Conservation (phyloP, 2,888 invertebrate species). For the Tachina grossa region DNA sequence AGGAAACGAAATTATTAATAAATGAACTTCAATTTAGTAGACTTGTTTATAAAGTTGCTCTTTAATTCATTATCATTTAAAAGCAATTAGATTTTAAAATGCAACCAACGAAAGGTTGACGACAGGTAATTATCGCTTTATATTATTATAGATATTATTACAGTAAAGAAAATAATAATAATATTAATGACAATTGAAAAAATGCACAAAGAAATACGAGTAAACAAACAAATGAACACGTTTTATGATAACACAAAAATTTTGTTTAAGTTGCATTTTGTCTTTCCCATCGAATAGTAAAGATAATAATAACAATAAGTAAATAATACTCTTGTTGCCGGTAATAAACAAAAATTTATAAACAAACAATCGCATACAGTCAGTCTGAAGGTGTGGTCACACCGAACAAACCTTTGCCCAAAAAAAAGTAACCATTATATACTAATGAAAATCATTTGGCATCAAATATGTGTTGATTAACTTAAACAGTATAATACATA, state of each 20-base stretch:
- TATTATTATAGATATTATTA: not conserved
- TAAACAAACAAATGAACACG: not conserved
- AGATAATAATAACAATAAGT: slow-evolving; percentile 6
- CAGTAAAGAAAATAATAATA: slow-evolving; percentile 2
- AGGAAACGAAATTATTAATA: not conserved
- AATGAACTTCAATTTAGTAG: slow-evolving; percentile 16
- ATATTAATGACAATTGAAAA: not conserved
- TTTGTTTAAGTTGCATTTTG: slow-evolving; percentile 44
- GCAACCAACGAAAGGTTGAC: not conserved
- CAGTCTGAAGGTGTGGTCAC: no score
- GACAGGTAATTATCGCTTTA: slow-evolving; percentile 38
- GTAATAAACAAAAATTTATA: not conserved
- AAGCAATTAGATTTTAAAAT: slow-evolving; percentile 41
- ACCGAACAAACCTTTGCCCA: no score
- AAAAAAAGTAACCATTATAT: no score
- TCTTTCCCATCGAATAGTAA: slow-evolving; percentile 17
- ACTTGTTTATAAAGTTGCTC: slow-evolving; percentile 23
- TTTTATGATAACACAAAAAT: slow-evolving; percentile 33
- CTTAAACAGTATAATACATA: no score
- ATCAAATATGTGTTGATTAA: no score
- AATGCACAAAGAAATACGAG: not conserved
- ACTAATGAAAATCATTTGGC: no score
- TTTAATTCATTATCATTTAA: slow-evolving; percentile 13
- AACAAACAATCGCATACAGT: slow-evolving; percentile 6
- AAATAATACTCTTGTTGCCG: not conserved